Evolutionary conservation across 2,797 vertebrate genomes (phyloP).

Genomic region (Harpagifer antarcticus): DNA sequence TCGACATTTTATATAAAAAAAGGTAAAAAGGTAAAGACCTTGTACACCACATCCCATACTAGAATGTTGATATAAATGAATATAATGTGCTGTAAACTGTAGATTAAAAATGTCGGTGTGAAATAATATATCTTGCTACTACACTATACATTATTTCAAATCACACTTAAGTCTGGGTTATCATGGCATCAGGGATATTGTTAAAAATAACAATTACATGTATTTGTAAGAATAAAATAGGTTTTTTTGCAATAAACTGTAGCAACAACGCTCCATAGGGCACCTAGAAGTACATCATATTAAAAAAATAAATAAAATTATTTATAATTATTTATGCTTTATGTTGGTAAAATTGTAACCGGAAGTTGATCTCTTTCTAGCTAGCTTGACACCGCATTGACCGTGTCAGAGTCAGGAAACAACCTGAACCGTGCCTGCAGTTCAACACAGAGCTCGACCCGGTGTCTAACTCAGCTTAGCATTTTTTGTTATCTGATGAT

Average conservation of each 20-base stretch:
- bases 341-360: not conserved
- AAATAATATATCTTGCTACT: not conserved
- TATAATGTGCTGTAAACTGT: not conserved
- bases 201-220: too few relatives aligned
- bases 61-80: not conserved
- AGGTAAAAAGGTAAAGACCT: not conserved
- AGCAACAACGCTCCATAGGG: not conserved
- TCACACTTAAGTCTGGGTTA: too few relatives aligned
- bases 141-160: too few relatives aligned
- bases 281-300: too few relatives aligned
- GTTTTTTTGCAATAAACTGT: not conserved
- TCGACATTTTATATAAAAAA: not conserved
- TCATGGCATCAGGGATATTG: too few relatives aligned
- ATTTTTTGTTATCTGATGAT: constrained; percentile 11
- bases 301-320: too few relatives aligned
- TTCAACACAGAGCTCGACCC: constrained; percentile 16
- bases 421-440: not conserved
- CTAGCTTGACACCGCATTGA: constrained; percentile 11
- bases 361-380: not conserved
- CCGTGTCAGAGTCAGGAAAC: constrained; percentile 59
- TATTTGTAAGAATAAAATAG: too few relatives aligned
- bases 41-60: not conserved
- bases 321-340: not conserved
- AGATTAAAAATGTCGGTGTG: not conserved
- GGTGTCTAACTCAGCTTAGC: not conserved